A percentile compares a stretch with the other conserved stretches of the same genome.
phyloP scores from a whole-genome alignment of 2,113 vertebrate species.

The Argyrosomus japonicus region DNA sequence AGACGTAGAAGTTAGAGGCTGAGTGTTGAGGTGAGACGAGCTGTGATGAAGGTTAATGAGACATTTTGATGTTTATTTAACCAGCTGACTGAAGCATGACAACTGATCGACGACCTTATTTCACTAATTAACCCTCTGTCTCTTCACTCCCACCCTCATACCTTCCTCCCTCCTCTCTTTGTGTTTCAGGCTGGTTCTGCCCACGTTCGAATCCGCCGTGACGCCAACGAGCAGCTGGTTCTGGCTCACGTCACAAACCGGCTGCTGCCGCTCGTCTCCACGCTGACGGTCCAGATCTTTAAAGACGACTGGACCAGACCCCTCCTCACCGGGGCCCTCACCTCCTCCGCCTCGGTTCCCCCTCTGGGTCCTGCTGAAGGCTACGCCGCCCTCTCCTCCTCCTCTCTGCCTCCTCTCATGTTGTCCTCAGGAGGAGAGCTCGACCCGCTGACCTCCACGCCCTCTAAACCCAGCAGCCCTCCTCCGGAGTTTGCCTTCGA shows the following conservation, averaged over 20 bases:
- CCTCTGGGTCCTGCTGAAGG: conserved; percentile 84
- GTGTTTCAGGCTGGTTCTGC: conserved; percentile 92
- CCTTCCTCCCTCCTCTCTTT: background rate
- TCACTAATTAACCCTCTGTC: no score
- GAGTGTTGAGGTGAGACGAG: background rate
- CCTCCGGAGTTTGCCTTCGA: conserved; percentile 96
- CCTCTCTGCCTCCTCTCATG: conserved; percentile 72
- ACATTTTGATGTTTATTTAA: background rate
- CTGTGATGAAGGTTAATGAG: background rate
- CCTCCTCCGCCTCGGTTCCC: conserved; percentile 77
- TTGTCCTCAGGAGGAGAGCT: conserved; percentile 76
- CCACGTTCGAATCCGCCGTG: conserved; percentile 95
- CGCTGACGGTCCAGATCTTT: conserved; percentile 96
- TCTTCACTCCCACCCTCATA: background rate
- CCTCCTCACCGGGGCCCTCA: conserved; percentile 86
- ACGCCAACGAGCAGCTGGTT: conserved; percentile 98
- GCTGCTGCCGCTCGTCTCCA: conserved; percentile 90
- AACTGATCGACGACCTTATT: no score
- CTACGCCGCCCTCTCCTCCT: conserved; percentile 81
- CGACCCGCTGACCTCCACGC: conserved; percentile 92
- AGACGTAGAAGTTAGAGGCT: background rate
- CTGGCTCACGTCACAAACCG: conserved; percentile 97
- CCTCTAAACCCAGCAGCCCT: conserved; percentile 90
- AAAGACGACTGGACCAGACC: conserved; percentile 97
- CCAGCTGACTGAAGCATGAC: background rate